Percentiles rank a stretch among this genome's conserved stretches.
These are phyloP conservation scores for Odontocolon sp. DNA, from an alignment of 2,888 invertebrate genomes.

Conservation along the genomic window DNA sequence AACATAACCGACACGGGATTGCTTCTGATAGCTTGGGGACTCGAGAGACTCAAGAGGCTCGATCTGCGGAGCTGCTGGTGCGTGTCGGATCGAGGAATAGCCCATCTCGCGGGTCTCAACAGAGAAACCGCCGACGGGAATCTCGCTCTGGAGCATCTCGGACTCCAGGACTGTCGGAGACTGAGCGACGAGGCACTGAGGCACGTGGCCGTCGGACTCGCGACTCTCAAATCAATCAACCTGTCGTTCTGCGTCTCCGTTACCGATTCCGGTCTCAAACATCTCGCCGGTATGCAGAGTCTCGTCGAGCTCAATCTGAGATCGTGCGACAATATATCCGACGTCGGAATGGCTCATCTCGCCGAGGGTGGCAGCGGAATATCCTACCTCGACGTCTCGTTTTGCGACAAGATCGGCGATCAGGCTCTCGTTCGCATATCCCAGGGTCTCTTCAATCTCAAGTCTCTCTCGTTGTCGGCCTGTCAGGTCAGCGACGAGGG, in stretches of 20 bases:
- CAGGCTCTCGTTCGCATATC: constrained; percentile 94
- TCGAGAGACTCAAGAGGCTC: constrained; percentile 91
- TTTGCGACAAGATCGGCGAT: constrained; percentile 97
- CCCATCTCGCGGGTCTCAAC: constrained; percentile 90
- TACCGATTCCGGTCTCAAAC: constrained; percentile 95
- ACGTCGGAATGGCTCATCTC: constrained; percentile 94
- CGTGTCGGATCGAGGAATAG: constrained; percentile 94
- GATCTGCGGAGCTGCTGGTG: constrained; percentile 96
- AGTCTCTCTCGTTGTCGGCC: constrained; percentile 92
- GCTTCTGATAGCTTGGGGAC: constrained; percentile 92
- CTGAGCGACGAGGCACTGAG: constrained; percentile 95
- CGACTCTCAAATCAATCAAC: constrained; percentile 91
- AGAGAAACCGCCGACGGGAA: constrained; percentile 86
- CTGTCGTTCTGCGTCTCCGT: constrained; percentile 97
- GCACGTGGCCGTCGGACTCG: constrained; percentile 91
- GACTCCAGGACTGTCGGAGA: constrained; percentile 97
- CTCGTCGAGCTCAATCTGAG: constrained; percentile 93
- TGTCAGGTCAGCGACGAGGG: constrained; percentile 97
- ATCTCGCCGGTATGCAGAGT: constrained; percentile 92
- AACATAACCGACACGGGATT: constrained; percentile 95
- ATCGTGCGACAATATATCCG: constrained; percentile 96
- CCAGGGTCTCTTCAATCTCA: constrained; percentile 92
- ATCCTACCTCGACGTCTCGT: constrained; percentile 93
- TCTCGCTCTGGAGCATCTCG: constrained; percentile 90
- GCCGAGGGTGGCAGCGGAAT: constrained; percentile 94